Evolutionary conservation across 2,113 vertebrate genomes (phyloP).

Genomic region (Phocoena phocoena): DNA sequence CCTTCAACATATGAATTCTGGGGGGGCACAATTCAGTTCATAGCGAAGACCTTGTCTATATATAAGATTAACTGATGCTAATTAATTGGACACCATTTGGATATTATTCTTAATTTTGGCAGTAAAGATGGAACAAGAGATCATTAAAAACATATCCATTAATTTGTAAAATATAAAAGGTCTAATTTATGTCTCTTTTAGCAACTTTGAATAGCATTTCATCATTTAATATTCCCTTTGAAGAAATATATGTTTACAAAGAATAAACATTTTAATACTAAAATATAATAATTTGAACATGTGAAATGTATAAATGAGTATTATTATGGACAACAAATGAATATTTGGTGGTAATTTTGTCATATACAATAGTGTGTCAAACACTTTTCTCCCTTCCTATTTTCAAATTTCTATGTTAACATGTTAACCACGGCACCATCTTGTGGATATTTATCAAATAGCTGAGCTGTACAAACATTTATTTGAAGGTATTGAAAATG

Average conservation of each 20-base stretch:
- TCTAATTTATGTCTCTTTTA: not conserved
- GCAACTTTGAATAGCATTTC: constrained; percentile 15
- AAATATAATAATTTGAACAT: constrained; percentile 21
- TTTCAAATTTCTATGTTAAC: constrained; percentile 62
- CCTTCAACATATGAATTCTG: not conserved
- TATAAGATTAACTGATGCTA: constrained; percentile 28
- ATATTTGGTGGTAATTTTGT: constrained; percentile 26
- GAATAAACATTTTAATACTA: not conserved
- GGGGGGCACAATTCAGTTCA: not conserved
- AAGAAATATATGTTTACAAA: constrained; percentile 23
- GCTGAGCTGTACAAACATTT: constrained; percentile 32
- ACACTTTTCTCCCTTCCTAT: not conserved
- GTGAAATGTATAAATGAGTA: not conserved
- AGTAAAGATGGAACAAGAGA: constrained; percentile 2
- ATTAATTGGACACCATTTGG: not conserved
- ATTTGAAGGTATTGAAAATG: not conserved
- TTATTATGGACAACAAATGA: not conserved
- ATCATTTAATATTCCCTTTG: constrained; percentile 27
- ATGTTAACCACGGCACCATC: constrained; percentile 86
- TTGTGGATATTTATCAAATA: constrained; percentile 82
- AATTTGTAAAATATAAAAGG: constrained; percentile 31
- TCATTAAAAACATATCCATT: constrained; percentile 35
- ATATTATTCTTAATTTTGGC: constrained; percentile 44
- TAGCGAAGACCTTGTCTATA: not conserved
- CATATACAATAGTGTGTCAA: not conserved